Evolutionary conservation across 2,113 vertebrate genomes (phyloP), one percentile per base, ranked within the genome.

Genomic region (Salvator merianae): DNA sequence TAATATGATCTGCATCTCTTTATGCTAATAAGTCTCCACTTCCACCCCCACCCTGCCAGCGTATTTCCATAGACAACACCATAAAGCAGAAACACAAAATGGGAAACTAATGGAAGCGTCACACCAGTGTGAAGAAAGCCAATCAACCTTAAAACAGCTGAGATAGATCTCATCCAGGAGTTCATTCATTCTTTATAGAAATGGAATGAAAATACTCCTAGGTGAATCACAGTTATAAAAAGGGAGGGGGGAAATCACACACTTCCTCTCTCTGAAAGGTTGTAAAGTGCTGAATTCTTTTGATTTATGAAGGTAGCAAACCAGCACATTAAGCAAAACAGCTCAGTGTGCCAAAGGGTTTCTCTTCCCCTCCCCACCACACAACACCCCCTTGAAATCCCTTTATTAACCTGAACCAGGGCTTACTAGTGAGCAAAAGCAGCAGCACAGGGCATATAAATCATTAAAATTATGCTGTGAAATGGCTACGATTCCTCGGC

Each of bases 391-490:
- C 92, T 93, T 88, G 94, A 90, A 94, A 95, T 92, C 92, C 94
- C 92, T 94, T 96, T 92, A 93, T 95, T 91, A 96, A 93, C 94
- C 94, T 36, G 89, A 28, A 89, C 91, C 89, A 43, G 87, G 93
- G 93, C 91, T 88, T 76, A 68, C 80, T 10, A 86, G 91, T 47
- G 92, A 95, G 95, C 93, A 95, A 95, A 96, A 92, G 47, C 8
- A 70, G 93, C 86, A 91, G 93, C 86, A 90, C 22, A 34, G 86
- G 71, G 90, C 84, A 89, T 92, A 96, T 96, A 95, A 96, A 96
- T 96, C 96, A 96, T 95, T 95, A 95, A 96, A 91, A 93, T 74
- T 79, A 76, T 14, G 90, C 92, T 26, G 66, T 93, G 94, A 94
- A 92, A 90, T 81, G 94, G 89, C 94, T 93, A 93, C 81, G 82